These are phyloP conservation scores for Vicugna pacos DNA, from an alignment of 2,113 vertebrate genomes.

Conservation along the genomic window DNA sequence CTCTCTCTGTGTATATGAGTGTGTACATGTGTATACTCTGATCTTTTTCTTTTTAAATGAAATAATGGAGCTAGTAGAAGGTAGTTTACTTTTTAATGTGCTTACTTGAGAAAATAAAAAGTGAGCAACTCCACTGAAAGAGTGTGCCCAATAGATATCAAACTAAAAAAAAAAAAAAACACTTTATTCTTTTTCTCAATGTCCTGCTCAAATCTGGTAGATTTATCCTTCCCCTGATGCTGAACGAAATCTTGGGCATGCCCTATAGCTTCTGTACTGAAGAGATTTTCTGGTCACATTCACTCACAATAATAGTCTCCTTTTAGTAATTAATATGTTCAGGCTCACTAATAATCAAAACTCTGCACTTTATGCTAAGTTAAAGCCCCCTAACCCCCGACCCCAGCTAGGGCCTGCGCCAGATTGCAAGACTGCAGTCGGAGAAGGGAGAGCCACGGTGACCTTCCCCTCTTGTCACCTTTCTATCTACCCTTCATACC, in stretches of 20 bases:
- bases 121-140: neutral
- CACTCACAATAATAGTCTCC: neutral
- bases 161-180: neutral
- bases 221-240: neutral
- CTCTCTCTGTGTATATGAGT: fast-evolving
- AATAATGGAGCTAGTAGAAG: neutral
- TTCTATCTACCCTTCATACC: neutral
- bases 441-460: neutral
- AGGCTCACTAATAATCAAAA: neutral
- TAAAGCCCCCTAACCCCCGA: no score
- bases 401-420: no score
- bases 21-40: neutral
- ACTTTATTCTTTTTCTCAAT: neutral
- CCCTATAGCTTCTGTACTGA: neutral
- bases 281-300: neutral
- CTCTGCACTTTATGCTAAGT: no score
- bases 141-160: neutral
- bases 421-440: neutral
- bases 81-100: neutral
- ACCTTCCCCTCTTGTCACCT: neutral
- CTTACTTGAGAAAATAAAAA: neutral
- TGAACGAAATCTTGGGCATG: neutral
- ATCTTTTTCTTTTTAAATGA: neutral
- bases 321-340: neutral
- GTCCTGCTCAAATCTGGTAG: neutral